Conservation (phyloP, 2,888 invertebrate genomes). For the Acanthoscelides obtectus region DNA sequence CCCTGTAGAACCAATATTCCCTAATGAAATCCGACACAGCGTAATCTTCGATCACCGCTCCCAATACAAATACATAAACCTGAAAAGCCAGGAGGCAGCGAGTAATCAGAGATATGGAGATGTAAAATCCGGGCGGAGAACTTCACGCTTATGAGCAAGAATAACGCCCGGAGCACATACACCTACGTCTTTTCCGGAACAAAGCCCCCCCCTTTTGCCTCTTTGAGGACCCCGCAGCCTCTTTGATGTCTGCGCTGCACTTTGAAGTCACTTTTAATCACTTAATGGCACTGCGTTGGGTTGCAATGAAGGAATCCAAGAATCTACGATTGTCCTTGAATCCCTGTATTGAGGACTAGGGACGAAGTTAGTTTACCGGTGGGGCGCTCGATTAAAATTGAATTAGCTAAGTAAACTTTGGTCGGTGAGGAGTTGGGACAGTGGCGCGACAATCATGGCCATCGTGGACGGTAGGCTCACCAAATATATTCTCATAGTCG, state of each 20-base stretch:
- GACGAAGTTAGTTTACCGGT: not conserved
- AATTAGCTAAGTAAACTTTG: not conserved
- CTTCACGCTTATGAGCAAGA: not conserved
- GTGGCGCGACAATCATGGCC: not conserved
- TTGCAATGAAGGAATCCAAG: not conserved
- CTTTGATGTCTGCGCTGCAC: not conserved
- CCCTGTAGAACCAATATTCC: too few relatives aligned
- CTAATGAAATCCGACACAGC: too few relatives aligned
- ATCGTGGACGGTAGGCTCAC: too few relatives aligned
- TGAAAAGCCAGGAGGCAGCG: not conserved
- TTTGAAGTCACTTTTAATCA: not conserved
- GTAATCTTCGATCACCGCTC: too few relatives aligned
- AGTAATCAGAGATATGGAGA: not conserved
- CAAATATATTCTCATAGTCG: too few relatives aligned
- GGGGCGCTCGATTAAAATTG: not conserved
- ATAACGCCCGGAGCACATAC: not conserved
- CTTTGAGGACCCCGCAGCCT: not conserved
- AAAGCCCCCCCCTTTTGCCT: not conserved
- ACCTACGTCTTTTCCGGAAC: not conserved
- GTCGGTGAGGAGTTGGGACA: not conserved
- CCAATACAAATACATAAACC: not conserved
- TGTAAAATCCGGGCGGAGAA: not conserved
- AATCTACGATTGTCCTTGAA: not conserved
- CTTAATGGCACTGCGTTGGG: not conserved
- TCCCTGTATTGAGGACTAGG: not conserved